These are phyloP conservation scores for Lypha dubia DNA, from an alignment of 2,888 invertebrate species.

Conservation along the genomic window DNA sequence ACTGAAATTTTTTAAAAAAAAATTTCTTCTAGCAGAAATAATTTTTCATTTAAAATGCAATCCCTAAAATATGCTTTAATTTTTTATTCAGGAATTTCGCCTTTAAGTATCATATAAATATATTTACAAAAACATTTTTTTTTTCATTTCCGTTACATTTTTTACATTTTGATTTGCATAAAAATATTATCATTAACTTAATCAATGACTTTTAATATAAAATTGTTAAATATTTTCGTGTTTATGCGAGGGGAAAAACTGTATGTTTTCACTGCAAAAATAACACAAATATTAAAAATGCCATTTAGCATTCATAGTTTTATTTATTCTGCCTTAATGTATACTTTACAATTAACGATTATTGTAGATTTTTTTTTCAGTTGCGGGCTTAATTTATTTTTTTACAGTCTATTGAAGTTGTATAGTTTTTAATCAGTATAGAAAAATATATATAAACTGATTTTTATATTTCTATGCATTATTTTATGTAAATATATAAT, in stretches of 20 bases:
- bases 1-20: no score
- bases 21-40: no score
- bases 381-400: slow-evolving; percentile 37
- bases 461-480: slow-evolving; percentile 17
- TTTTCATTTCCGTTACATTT: neutral
- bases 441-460: neutral
- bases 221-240: slow-evolving; percentile 61
- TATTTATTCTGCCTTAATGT: slow-evolving; percentile 32
- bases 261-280: neutral
- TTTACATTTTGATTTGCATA: slow-evolving; percentile 4
- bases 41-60: neutral
- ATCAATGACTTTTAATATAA: slow-evolving; percentile 68
- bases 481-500: slow-evolving; percentile 61
- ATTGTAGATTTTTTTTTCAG: slow-evolving; percentile 16
- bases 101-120: neutral
- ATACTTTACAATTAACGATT: slow-evolving; percentile 44
- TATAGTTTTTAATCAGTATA: slow-evolving; percentile 57
- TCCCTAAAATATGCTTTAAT: neutral
- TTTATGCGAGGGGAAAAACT: neutral
- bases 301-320: slow-evolving; percentile 29
- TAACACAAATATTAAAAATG: slow-evolving; percentile 1
- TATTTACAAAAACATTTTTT: neutral
- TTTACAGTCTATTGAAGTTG: slow-evolving; percentile 55
- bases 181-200: slow-evolving; percentile 58
- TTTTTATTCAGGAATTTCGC: neutral